Base-by-base conservation (phyloP, 2,888 invertebrate species). In the Rhimphoctona megacephalus region DNA sequence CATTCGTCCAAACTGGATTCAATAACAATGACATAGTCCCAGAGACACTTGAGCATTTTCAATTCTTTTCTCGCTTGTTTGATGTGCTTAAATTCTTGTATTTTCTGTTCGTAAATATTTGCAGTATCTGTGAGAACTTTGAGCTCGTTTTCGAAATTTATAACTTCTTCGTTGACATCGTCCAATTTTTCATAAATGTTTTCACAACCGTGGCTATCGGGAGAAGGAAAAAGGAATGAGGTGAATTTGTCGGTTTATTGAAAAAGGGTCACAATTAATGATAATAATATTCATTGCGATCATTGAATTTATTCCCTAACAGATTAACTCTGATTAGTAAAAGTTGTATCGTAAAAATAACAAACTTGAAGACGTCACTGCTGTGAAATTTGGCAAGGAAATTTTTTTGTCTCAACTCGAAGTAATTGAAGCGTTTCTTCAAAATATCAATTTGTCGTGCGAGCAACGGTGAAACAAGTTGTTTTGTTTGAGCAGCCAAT, bases 1-100 rank as follows among this genome's bases (percentile, higher is more conserved):
- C 99, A 99, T 93, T 98, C 98, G 77, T 97, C 97, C 82, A 99
- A 97, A 82, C 97, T 97, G 1, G 97, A 97, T 91, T 96, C 96
- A 33, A 98, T 97, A 52, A 98, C 96, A 88, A 96, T 95, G 64
- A 97, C 96, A 93, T 98, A 98, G 94, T 99, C 99, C 99, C 99
- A 99, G 39, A 99, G 95, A 92, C 96, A 96, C 96, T 98, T 98
- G 19, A 96, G 91, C 90, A 97, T 95, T 90, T 96, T 97, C 30
- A 99, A 93, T 94, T 99, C 98, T 87, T 96, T 96, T 66, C 98
- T 95, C 83, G 97, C 97, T 82, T 95, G 95, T 90, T 96, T 96
- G 25, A 99, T 94, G 89, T 96, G 96, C 91, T 97, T 97, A 90
- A 97, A 97, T 91, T 99, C 98, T 0, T 98, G 97, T 11, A 98